Evolutionary conservation across 1,140 invertebrate species (phyloP).

Genomic region (Hirudo medicinalis): DNA sequence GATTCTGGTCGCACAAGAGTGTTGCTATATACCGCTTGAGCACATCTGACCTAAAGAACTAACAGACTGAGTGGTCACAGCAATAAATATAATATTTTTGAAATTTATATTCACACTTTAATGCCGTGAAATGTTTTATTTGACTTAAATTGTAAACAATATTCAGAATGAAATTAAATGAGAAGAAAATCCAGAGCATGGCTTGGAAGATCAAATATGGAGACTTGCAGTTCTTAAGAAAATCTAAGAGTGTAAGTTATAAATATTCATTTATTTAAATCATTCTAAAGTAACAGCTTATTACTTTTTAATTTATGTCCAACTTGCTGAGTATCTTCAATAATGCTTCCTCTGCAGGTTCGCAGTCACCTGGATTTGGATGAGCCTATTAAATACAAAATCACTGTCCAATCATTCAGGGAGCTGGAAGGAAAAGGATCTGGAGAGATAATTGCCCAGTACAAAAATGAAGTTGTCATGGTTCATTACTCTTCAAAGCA

Average conservation of each 20-base stretch:
- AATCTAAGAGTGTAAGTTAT: background rate
- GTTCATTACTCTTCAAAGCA: background rate
- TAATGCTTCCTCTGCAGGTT: background rate
- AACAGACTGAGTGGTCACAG: too few species aligned
- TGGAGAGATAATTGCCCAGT: background rate
- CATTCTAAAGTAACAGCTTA: background rate
- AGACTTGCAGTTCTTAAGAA: background rate
- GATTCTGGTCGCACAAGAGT: too few species aligned
- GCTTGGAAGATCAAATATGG: background rate
- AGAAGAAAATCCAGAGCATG: conserved; percentile 11
- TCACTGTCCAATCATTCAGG: background rate
- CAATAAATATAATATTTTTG: too few species aligned
- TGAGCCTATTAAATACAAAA: background rate
- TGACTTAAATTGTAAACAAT: background rate
- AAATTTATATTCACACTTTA: too few species aligned
- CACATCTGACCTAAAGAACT: too few species aligned
- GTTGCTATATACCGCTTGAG: too few species aligned
- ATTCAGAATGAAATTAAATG: background rate
- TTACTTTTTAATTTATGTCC: background rate
- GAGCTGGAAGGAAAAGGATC: background rate
- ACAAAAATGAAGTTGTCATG: background rate
- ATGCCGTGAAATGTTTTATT: too few species aligned
- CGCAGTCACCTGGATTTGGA: background rate
- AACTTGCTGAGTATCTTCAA: background rate
- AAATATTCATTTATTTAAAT: background rate